Percentiles rank a stretch among this genome's conserved stretches.
Conservation (phyloP, 2,797 vertebrate species). For the Pangasius larnaudii region DNA sequence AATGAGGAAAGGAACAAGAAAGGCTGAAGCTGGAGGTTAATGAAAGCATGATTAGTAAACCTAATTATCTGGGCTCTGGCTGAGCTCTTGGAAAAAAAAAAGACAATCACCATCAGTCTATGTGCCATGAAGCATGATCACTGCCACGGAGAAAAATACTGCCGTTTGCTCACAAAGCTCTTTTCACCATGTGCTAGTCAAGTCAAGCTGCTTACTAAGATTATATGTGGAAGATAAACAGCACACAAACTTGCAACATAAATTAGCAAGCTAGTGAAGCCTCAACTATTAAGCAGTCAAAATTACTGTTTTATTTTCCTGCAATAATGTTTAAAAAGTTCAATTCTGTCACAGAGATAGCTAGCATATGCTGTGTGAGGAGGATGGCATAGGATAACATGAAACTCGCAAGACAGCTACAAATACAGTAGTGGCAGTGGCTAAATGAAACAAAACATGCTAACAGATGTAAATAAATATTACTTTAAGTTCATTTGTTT, state of each 20-base stretch:
- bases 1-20: slow-evolving; percentile 44
- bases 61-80: slow-evolving; percentile 69
- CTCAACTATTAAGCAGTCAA: background rate
- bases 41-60: slow-evolving; percentile 72
- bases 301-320: background rate
- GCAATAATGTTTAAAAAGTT: background rate
- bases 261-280: background rate
- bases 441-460: background rate
- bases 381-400: background rate
- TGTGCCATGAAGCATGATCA: slow-evolving; percentile 42
- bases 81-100: slow-evolving; percentile 47
- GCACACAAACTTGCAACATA: background rate
- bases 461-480: background rate
- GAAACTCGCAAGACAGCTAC: background rate
- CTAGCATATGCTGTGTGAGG: background rate
- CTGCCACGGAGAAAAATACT: slow-evolving; percentile 26
- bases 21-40: slow-evolving; percentile 62
- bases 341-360: background rate
- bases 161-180: slow-evolving; percentile 32
- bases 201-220: slow-evolving; percentile 6
- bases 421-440: background rate
- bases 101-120: slow-evolving; percentile 55
- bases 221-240: background rate
- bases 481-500: background rate
- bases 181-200: slow-evolving; percentile 23